phyloP scores from a whole-genome alignment of 92 coral and sea anemone genomes.

The Palythoa caribaeorum region DNA sequence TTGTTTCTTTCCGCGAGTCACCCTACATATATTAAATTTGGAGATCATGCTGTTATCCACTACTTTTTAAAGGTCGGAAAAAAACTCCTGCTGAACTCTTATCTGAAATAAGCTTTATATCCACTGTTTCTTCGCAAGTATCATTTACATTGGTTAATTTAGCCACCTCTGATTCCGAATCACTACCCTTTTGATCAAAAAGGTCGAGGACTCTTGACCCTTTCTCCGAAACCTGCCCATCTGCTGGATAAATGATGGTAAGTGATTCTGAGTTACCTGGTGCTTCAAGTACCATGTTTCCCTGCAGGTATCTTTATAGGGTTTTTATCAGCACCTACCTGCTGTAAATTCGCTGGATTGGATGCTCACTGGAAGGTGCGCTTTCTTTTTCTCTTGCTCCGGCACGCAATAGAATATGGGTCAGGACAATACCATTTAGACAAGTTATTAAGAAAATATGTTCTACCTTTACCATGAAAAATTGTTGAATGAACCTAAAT shows the following conservation, averaged over 20 bases:
- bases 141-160: slow-evolving; percentile 2
- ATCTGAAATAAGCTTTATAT: neutral
- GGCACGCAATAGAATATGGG: neutral
- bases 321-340: slow-evolving; percentile 5
- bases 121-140: neutral
- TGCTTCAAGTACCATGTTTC: neutral
- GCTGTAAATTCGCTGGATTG: slow-evolving; percentile 12
- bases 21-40: slow-evolving; percentile 72
- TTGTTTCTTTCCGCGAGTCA: slow-evolving; percentile 73
- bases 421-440: neutral
- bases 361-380: neutral
- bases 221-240: slow-evolving; percentile 4
- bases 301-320: slow-evolving; percentile 8
- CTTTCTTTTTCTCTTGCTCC: slow-evolving; percentile 3
- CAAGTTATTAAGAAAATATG: neutral
- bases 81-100: slow-evolving; percentile 22
- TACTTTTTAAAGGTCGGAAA: slow-evolving; percentile 54
- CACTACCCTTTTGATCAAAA: slow-evolving; percentile 51
- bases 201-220: slow-evolving; percentile 55
- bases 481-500: neutral
- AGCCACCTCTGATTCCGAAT: slow-evolving; percentile 56
- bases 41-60: slow-evolving; percentile 56
- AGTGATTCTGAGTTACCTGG: neutral
- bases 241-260: neutral
- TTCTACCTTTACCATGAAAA: neutral